phyloP scores from a whole-genome alignment of 2,797 vertebrate genomes.

The Psittacula echo region DNA sequence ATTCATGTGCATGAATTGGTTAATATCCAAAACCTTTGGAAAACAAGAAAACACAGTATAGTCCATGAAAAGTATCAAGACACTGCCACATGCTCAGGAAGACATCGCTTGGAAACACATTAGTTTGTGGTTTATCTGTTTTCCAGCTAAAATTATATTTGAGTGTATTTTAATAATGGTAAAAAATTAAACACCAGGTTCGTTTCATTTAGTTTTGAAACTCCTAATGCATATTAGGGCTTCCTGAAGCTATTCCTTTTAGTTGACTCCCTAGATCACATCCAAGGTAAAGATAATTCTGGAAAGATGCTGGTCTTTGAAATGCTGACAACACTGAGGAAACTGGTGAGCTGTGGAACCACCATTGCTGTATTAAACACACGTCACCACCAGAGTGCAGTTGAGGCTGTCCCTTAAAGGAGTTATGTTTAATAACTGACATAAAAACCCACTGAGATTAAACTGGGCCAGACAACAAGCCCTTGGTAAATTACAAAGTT shows the following conservation, averaged over 20 bases:
- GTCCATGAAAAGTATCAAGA: background rate
- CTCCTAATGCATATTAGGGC: background rate
- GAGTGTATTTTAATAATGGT: background rate
- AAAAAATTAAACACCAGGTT: background rate
- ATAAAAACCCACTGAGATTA: background rate
- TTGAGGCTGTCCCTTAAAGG: background rate
- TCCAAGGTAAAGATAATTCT: background rate
- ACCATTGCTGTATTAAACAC: background rate
- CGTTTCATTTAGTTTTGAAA: background rate
- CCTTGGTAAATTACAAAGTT: background rate
- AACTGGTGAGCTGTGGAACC: background rate
- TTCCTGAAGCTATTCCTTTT: background rate
- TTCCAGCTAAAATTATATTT: background rate
- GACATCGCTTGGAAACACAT: background rate
- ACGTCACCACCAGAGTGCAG: background rate
- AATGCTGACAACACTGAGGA: background rate
- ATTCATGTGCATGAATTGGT: background rate
- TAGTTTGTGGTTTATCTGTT: background rate
- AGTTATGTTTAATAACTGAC: background rate
- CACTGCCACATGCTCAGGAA: background rate
- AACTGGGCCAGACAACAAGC: background rate
- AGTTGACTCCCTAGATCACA: background rate
- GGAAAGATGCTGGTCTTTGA: background rate
- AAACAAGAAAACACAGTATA: background rate
- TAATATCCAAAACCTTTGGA: background rate